A percentile compares a stretch with the other conserved stretches of the same genome.
phyloP scores from a whole-genome alignment of 2,797 vertebrate genomes.

The Esox lucius region DNA sequence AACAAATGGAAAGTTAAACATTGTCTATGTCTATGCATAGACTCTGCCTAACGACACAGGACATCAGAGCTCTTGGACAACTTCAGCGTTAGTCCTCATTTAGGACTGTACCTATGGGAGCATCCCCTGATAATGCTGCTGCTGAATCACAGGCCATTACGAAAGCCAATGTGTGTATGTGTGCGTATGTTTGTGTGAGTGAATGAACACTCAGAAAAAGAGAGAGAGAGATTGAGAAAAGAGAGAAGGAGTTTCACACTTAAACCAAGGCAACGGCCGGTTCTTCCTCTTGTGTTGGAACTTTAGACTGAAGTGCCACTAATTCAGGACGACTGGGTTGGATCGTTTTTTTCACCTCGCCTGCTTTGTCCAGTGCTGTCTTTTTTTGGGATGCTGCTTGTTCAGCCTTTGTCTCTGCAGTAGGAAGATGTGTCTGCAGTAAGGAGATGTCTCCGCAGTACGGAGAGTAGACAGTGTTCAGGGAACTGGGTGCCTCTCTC shows the following conservation, averaged over 20 bases:
- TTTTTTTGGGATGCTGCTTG: background rate
- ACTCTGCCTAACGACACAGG: background rate
- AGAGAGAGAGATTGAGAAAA: background rate
- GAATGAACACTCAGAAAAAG: background rate
- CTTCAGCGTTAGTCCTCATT: background rate
- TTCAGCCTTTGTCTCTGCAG: too few species aligned
- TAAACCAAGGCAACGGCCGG: background rate
- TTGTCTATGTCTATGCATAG: background rate
- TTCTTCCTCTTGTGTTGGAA: background rate
- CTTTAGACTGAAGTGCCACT: background rate
- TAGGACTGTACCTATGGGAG: background rate
- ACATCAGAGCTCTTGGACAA: background rate
- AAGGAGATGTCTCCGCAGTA: slow-evolving; percentile 38
- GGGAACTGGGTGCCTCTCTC: slow-evolving; percentile 27
- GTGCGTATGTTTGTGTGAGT: too few species aligned
- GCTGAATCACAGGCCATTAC: background rate
- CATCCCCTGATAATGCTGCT: background rate
- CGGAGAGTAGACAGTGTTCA: slow-evolving; percentile 10
- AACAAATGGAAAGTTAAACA: background rate
- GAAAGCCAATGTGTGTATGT: slow-evolving; percentile 5
- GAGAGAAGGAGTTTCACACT: background rate
- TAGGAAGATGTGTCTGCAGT: slow-evolving; percentile 36
- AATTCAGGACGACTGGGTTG: background rate
- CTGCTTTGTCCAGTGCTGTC: background rate
- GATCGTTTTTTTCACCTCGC: background rate